Base-by-base conservation (phyloP, 92 coral and sea anemone genomes). In the Zoanthus gigantus region DNA sequence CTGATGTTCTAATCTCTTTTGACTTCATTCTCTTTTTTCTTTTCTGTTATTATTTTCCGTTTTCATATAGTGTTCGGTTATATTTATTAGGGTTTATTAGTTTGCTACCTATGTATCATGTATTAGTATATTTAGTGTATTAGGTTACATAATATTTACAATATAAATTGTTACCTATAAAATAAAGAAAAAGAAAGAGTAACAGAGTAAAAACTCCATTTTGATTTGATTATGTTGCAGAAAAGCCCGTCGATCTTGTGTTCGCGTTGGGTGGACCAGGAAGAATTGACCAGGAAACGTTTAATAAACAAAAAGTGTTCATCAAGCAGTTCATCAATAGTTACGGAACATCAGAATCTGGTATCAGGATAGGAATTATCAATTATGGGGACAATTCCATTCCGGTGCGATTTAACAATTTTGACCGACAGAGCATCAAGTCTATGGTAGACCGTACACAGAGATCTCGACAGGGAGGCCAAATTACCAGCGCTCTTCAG, bases 211-310 rank as follows among this genome's bases (percentile, higher is more conserved):
- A 7, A 15, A 48, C 5, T 17, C 29, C 23, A 50, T 73, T 29
- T 30, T 9, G 11, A 48, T 12, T 53, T 30, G 6, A 30, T 54
- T 4, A 37, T 63, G 18, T 71, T 79, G 32, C 91, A 95, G 98
- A 95, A 57, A 91, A 93, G 80, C 96, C 94, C 58, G 83, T 95
- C 31, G 99, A 97, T 37, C 88, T 97, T 30, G 94, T 95, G 54
- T 95, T 93, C 44, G 95, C 98, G 2, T 86, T 97, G 87, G 98
- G 98, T 42, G 98, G 98, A 6, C 89, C 98, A 11, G 96, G 93
- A 45, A 85, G 68, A 31, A 89, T 93, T 83, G 77, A 92, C 30
- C 82, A 54, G 71, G 92, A 88, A 32, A 94, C 95, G 15, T 95
- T 95, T 91, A 91, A 87, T 80, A 95, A 87, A 28, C 97, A 97